Evolutionary conservation across 2,113 vertebrate species (phyloP), one percentile per base, ranked within the genome.

Genomic region (Thamnophis sirtalis): DNA sequence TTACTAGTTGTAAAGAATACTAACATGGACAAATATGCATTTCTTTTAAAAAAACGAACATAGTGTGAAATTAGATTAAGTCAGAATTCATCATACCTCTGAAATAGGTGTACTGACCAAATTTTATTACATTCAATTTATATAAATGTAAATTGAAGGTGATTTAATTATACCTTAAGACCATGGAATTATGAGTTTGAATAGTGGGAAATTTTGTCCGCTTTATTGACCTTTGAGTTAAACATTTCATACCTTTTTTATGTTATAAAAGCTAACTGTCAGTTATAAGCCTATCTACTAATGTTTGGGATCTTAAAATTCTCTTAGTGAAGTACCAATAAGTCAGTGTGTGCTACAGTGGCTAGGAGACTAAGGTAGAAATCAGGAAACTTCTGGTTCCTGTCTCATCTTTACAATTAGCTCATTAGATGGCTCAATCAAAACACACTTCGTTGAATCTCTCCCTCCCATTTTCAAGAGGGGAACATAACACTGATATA

Each of bases 171-270:
- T 80, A 21, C 19, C 7, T 43, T 95, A 3, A 93, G 10, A 5
- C 89, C 89, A 73, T 93, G 91, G 89, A 92, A 56, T 86, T 93
- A 86, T 93, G 13, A 92, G 5, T 7, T 90, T 87, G 5, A 0
- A 43, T 19, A 89, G 21, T 54, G 43, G 86, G 54, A 89, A 93
- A 87, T 89, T 91, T 33, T 80, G 93, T 0, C 49, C 91, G 0
- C 21, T 51, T 22, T 93, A 88, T 90, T 92, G 92, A 26, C 50
- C n/a, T 48, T 92, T 68, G 94, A 51, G 95, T 51, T 63, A 60
- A 96, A 90, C 90, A 87, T 85, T 26, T 38, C 90, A n/a, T 94
- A 93, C 92, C 94, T 90, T 94, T 96, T 93, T 91, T 73, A 28
- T 84, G 21, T 28, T 89, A 49, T 68, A 50, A 88, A 85, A 91